These are phyloP conservation scores for Latrodectus geometricus DNA, from an alignment of 1,140 invertebrate genomes.

Conservation along the genomic window DNA sequence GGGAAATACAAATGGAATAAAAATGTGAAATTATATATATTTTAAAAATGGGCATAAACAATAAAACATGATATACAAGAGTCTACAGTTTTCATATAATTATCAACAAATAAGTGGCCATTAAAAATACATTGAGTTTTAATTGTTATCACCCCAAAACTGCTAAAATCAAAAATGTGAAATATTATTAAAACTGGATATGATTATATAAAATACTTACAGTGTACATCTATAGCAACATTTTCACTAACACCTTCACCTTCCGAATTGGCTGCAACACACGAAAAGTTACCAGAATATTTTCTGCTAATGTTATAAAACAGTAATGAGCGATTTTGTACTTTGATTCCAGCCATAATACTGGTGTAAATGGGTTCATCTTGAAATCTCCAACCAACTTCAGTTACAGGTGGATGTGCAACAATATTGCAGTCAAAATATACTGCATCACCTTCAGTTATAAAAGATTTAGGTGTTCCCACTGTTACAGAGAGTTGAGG, in stretches of 20 bases:
- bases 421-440: slow-evolving; percentile 91
- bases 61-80: no score
- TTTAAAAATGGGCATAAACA: no score
- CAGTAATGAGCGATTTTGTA: slow-evolving; percentile 79
- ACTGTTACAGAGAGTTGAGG: slow-evolving; percentile 84
- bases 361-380: slow-evolving; percentile 66
- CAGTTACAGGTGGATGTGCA: slow-evolving; percentile 84
- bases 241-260: slow-evolving; percentile 86
- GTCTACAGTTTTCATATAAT: no score
- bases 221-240: slow-evolving; percentile 85
- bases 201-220: slow-evolving; percentile 52
- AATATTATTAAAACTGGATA: no score
- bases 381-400: slow-evolving; percentile 85
- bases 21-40: no score
- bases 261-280: slow-evolving; percentile 88
- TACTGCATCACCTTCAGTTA: slow-evolving; percentile 81
- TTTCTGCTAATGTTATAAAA: slow-evolving; percentile 66
- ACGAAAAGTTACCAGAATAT: slow-evolving; percentile 78
- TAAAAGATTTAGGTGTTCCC: slow-evolving; percentile 86
- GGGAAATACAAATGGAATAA: no score
- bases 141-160: no score
- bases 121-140: no score
- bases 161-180: no score
- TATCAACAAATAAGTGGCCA: no score
- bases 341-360: slow-evolving; percentile 78